These are phyloP conservation scores for Pogoniulus pusillus DNA, from an alignment of 2,797 vertebrate genomes.

Conservation along the genomic window DNA sequence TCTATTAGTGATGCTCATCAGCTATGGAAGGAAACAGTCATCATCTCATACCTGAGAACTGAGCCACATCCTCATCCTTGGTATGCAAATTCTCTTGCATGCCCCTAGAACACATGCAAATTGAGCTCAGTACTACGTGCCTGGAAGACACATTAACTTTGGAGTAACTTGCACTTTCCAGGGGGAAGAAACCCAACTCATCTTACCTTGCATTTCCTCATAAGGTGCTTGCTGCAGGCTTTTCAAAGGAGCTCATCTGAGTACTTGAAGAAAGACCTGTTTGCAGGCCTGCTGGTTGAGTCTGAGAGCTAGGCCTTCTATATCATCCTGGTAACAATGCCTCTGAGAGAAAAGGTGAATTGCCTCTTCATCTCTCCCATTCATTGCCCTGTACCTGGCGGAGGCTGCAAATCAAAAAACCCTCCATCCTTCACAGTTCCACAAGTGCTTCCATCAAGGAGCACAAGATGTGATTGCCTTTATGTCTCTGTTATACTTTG, in stretches of 20 bases:
- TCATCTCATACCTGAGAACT: conserved; percentile 26
- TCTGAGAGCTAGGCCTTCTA: background rate
- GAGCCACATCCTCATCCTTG: conserved; percentile 53
- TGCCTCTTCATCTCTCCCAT: background rate
- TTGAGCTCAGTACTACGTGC: background rate
- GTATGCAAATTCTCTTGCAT: background rate
- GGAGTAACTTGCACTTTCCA: conserved; percentile 2
- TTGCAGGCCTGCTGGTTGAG: background rate
- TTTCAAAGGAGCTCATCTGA: background rate
- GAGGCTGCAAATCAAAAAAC: background rate
- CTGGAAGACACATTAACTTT: background rate
- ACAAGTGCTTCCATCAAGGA: background rate
- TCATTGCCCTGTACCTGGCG: background rate
- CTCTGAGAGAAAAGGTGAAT: background rate
- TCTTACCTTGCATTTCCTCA: background rate
- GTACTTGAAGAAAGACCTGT: background rate
- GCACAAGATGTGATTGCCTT: background rate
- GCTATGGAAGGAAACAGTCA: conserved; percentile 19
- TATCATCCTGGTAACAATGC: background rate
- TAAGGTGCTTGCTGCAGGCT: background rate
- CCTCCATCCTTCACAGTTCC: background rate
- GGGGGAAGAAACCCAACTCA: background rate
- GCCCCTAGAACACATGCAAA: background rate
- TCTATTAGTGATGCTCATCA: conserved; percentile 31
- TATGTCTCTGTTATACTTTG: background rate